A percentile compares a stretch with the other conserved stretches of the same genome.
Conservation (phyloP, 2,888 invertebrate species). For the Liodrosophila aerea region DNA sequence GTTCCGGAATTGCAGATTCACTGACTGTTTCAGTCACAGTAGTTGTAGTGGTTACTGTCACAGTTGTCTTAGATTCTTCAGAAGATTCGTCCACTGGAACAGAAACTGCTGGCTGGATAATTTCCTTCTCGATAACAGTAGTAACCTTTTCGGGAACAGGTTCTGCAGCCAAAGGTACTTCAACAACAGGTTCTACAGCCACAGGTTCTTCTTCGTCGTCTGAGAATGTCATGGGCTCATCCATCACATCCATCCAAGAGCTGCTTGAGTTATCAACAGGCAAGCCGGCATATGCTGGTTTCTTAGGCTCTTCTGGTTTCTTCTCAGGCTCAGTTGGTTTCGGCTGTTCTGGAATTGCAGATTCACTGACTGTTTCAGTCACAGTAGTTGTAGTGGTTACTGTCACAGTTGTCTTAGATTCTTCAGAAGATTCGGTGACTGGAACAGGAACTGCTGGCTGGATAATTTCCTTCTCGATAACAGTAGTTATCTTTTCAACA, state of each 20-base stretch:
- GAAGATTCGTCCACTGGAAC: slow-evolving; percentile 5
- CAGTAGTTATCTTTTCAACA: neutral
- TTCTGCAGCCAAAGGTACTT: slow-evolving; percentile 76
- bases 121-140: slow-evolving; percentile 6
- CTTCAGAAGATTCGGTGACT: slow-evolving; percentile 10
- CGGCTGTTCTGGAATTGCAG: neutral
- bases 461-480: slow-evolving; percentile 3
- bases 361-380: neutral
- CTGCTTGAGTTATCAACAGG: slow-evolving; percentile 48
- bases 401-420: slow-evolving; percentile 14
- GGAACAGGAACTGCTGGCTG: slow-evolving; percentile 8
- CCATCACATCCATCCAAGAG: slow-evolving; percentile 72
- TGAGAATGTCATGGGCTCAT: slow-evolving; percentile 70
- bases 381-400: slow-evolving; percentile 3
- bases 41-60: slow-evolving; percentile 25
- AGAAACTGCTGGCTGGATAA: slow-evolving; percentile 4
- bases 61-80: slow-evolving; percentile 24
- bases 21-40: slow-evolving; percentile 24
- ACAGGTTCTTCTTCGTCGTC: slow-evolving; percentile 24
- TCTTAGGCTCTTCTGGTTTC: slow-evolving; percentile 36
- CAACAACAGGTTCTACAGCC: slow-evolving; percentile 58
- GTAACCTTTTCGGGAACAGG: slow-evolving; percentile 12
- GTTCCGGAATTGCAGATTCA: slow-evolving; percentile 1
- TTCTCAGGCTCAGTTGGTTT: neutral
- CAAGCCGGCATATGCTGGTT: slow-evolving; percentile 62